phyloP scores from a whole-genome alignment of 2,888 invertebrate species.

The Chloroclysta siterata region DNA sequence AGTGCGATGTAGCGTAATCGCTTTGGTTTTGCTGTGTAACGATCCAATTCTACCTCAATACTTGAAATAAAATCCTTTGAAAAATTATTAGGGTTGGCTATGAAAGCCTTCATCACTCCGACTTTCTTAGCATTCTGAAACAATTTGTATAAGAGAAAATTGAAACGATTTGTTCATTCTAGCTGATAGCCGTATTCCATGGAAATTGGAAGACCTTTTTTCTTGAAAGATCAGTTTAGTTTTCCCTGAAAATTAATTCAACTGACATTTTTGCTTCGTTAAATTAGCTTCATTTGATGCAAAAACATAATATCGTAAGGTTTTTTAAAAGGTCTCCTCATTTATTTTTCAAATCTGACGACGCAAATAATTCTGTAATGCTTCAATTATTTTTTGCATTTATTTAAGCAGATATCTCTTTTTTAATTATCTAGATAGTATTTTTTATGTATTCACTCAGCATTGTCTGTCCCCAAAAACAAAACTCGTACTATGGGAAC shows the following conservation, averaged over 20 bases:
- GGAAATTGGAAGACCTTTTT: not conserved
- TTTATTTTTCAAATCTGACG: too few relatives aligned
- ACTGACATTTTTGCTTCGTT: not conserved
- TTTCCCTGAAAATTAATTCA: not conserved
- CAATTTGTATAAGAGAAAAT: not conserved
- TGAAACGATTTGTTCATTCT: not conserved
- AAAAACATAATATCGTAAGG: not conserved
- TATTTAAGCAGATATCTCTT: too few relatives aligned
- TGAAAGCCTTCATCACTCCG: not conserved
- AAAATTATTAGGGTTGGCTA: not conserved
- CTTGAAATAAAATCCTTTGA: not conserved
- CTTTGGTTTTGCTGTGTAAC: too few relatives aligned
- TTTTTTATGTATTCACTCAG: too few relatives aligned
- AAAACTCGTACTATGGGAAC: too few relatives aligned
- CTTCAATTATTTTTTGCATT: too few relatives aligned
- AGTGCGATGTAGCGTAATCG: too few relatives aligned
- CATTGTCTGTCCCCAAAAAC: too few relatives aligned
- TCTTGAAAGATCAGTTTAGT: not conserved
- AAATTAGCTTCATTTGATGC: not conserved
- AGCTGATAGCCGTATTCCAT: not conserved
- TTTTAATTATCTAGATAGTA: too few relatives aligned
- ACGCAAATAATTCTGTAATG: too few relatives aligned
- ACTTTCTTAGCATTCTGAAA: not conserved
- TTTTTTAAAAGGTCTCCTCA: too few relatives aligned
- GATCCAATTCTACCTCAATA: too few relatives aligned